Base-by-base conservation (phyloP, 2,888 invertebrate genomes). In the Gasteruption jaculator region DNA sequence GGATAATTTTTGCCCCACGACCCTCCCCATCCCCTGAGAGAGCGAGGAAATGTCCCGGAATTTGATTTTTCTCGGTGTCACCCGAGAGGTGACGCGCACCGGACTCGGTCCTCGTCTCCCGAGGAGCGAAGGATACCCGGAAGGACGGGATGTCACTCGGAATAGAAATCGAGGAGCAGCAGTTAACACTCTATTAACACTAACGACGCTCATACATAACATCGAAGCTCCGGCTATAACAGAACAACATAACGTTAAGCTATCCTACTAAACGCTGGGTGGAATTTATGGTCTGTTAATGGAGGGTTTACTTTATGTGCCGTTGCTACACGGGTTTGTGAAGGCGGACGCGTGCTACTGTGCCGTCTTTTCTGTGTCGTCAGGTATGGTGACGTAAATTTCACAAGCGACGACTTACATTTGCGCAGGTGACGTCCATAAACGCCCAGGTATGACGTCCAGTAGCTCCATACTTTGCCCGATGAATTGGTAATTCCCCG, bases 121-220 rank as follows among this genome's bases (percentile, higher is more conserved):
- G n/a, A n/a, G n/a, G n/a, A n/a, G n/a, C n/a, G n/a, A n/a, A n/a
- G n/a, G n/a, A n/a, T n/a, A n/a, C n/a, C n/a, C n/a, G n/a, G n/a
- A n/a, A n/a, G n/a, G 10, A 22, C 24, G 24, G 7, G 10, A 57
- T 76, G 77, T 56, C 78, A 76, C 50, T 74, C 71, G 46, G 79
- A 79, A 71, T 55, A 56, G 57, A 61, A n/a, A n/a, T n/a, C n/a
- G n/a, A n/a, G n/a, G n/a, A 64, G 64, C 58, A 63, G 65, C 65
- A 66, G 68, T 70, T 69, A 69, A 65, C 69, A 69, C 69, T 69
- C 69, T 67, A 69, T 69, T 69, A 69, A 67, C 65, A 64, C 63
- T 68, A 69, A 69, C 67, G 69, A 65, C 59, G 65, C 68, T 63
- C 69, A 65, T 68, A 68, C 68, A 67, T 68, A 69, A 68, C 66